Conservation (phyloP, 2,113 vertebrate species). For the Perca schrenkii region DNA sequence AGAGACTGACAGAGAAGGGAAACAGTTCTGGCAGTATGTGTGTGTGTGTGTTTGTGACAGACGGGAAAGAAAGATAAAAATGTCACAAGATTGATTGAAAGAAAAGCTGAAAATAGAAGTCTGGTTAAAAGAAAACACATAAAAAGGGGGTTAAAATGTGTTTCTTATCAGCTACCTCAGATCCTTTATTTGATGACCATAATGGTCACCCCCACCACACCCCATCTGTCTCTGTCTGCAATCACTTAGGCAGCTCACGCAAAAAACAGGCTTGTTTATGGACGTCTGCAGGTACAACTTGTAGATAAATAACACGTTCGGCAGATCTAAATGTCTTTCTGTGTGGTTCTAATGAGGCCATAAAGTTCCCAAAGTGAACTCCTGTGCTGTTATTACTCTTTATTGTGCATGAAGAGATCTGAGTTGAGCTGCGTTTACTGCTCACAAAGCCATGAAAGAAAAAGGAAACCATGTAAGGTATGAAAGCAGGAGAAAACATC, state of each 20-base stretch:
- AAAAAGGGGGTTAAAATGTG: conserved; percentile 52
- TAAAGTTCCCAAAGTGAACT: conserved; percentile 31
- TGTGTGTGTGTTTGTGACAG: conserved; percentile 8
- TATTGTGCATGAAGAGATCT: conserved; percentile 12
- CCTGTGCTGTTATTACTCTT: conserved; percentile 20
- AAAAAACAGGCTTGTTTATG: conserved; percentile 48
- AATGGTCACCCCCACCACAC: conserved; percentile 42
- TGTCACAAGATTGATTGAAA: conserved; percentile 17
- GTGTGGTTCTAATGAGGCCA: conserved; percentile 24
- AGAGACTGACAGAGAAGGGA: conserved; percentile 8
- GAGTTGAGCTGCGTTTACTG: conserved; percentile 22
- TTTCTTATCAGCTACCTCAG: conserved; percentile 55
- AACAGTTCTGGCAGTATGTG: not conserved
- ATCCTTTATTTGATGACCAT: conserved; percentile 60
- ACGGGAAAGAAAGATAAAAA: conserved; percentile 21
- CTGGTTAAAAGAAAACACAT: not conserved
- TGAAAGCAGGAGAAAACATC: conserved; percentile 22
- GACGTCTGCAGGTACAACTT: conserved; percentile 54
- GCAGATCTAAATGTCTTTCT: conserved; percentile 29
- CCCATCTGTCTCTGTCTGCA: conserved; percentile 45
- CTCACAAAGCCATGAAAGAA: conserved; percentile 1
- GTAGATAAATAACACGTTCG: conserved; percentile 49
- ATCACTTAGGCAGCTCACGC: conserved; percentile 37
- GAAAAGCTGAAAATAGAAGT: conserved; percentile 12
- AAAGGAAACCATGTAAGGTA: conserved; percentile 13